Evolutionary conservation across 1,140 invertebrate genomes (phyloP).

Genomic region (Papilio polytes): DNA sequence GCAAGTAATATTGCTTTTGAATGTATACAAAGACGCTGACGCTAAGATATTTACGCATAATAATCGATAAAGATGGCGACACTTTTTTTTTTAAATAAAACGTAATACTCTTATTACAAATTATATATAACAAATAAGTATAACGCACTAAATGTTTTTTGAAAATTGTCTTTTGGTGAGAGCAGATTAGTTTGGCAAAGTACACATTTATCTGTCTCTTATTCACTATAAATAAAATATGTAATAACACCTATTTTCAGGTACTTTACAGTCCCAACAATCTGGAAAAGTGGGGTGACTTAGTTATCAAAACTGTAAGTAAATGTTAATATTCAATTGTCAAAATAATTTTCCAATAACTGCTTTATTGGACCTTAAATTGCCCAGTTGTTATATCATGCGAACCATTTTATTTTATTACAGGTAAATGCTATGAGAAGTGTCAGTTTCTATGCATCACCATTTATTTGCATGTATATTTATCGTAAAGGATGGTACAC

Average conservation of each 20-base stretch:
- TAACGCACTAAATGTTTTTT: no score
- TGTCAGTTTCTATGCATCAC: slow-evolving; percentile 89
- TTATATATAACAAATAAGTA: not conserved
- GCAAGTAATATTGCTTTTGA: slow-evolving; percentile 44
- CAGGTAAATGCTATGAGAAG: slow-evolving; percentile 88
- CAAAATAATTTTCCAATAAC: not conserved
- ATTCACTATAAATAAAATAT: no score
- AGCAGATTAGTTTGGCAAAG: slow-evolving; percentile 3
- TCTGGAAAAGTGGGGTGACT: slow-evolving; percentile 89
- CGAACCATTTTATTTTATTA: slow-evolving; percentile 54
- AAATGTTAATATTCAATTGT: not conserved
- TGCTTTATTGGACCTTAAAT: not conserved
- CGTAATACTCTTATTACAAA: not conserved
- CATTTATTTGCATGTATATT: slow-evolving; percentile 89
- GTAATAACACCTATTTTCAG: slow-evolving; percentile 45
- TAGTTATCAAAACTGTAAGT: slow-evolving; percentile 86
- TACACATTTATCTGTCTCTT: no score
- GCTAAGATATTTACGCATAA: not conserved
- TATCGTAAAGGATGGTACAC: slow-evolving; percentile 89
- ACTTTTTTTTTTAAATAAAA: slow-evolving; percentile 30
- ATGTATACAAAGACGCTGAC: not conserved
- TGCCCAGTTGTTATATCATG: not conserved
- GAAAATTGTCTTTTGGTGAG: not conserved
- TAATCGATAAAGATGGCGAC: not conserved
- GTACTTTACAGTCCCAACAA: slow-evolving; percentile 85